Evolutionary conservation across 2,797 vertebrate genomes (phyloP), one percentile per base, ranked within the genome.

Genomic region (Brachyalestes nurse): DNA sequence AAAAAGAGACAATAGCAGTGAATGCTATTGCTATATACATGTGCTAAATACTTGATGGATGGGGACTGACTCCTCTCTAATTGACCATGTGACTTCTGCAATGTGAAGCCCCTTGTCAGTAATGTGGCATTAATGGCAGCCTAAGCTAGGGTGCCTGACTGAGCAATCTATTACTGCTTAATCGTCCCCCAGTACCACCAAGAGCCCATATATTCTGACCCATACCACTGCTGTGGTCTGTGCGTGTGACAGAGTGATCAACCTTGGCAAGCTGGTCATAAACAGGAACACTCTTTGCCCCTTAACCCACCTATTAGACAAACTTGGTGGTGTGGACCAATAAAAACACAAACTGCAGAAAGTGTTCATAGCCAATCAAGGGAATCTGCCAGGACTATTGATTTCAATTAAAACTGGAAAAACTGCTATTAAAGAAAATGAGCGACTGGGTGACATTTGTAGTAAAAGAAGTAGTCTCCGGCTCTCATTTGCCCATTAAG

Each of bases 21-120:
- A 84, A 77, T 51, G 79, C n/a, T n/a, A n/a, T n/a, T n/a, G n/a
- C n/a, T n/a, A n/a, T n/a, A 83, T 80, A 61, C 66, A 61, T 58
- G 82, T 65, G 77, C 82, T 87, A 88, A 86, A 86, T 17, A 66
- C 42, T 78, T 83, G 84, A 86, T 67, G 76, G 82, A 87, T 85
- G 82, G 75, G 64, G 19, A 28, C 82, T 81, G 84, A 82, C 83
- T 85, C 72, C 58, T 86, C 79, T 79, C 90, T 92, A 93, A 94
- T 92, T 94, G 93, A 92, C 91, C 91, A 83, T 92, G 90, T 91
- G 91, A 93, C 94, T 93, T 92, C 91, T 90, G 92, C 87, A 88
- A 88, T 86, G 89, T 87, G 90, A 90, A 87, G 89, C 90, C 89
- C 86, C 8, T 89, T 83, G 83, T 85, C 88, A 91, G 90, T 89